phyloP scores from a whole-genome alignment of 2,888 invertebrate genomes.

The Hydrotaea diabolus region DNA sequence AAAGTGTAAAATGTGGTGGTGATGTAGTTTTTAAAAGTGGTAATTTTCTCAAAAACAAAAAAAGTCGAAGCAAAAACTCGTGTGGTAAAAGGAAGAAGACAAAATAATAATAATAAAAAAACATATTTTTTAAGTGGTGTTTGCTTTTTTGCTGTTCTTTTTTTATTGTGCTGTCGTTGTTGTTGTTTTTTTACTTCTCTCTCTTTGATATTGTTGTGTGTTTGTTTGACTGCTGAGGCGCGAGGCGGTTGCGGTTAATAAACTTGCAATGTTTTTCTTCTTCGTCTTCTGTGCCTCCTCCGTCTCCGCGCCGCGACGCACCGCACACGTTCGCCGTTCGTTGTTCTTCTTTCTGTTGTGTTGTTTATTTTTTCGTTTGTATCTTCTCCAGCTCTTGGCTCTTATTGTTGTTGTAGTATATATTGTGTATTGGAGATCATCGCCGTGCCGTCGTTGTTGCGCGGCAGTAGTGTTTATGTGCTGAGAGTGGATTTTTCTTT shows the following conservation, averaged over 20 bases:
- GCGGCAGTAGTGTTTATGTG: constrained; percentile 7
- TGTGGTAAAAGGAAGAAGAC: constrained; percentile 6
- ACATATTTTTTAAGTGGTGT: constrained; percentile 15
- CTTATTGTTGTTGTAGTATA: constrained; percentile 18
- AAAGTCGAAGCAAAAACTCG: too few relatives aligned
- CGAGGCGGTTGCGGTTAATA: constrained; percentile 65
- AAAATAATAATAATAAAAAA: too few relatives aligned
- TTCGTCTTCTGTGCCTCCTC: constrained; percentile 20
- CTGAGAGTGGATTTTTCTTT: neutral
- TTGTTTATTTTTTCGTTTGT: constrained; percentile 33
- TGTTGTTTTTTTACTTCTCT: constrained; percentile 40
- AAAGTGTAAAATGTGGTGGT: too few relatives aligned
- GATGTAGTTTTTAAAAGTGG: neutral
- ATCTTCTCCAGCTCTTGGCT: constrained; percentile 1
- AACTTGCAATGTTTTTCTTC: constrained; percentile 63
- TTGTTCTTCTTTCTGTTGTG: constrained; percentile 19
- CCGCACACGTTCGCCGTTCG: constrained; percentile 19
- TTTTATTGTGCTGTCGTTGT: constrained; percentile 32
- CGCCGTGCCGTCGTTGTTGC: neutral
- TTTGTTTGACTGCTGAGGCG: constrained; percentile 27
- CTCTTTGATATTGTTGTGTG: constrained; percentile 16
- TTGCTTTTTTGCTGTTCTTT: constrained; percentile 30
- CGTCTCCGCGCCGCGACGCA: neutral
- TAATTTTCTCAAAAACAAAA: neutral
- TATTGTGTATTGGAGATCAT: constrained; percentile 23